Evolutionary conservation across 1,140 invertebrate species (phyloP), one percentile per base, ranked within the genome.

Genomic region (Notospermus geniculatus): DNA sequence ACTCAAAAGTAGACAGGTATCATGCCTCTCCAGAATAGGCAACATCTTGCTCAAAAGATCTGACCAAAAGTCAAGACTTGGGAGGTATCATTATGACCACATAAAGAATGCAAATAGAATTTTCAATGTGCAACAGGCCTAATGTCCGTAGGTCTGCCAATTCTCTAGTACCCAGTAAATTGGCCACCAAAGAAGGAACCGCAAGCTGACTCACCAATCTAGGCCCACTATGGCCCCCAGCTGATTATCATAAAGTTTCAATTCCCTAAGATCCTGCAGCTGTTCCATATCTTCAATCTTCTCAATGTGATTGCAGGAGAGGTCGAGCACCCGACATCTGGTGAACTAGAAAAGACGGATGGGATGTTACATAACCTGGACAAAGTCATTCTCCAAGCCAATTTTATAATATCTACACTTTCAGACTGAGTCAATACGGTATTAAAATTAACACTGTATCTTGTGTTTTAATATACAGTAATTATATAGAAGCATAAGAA

Each of bases 221-320:
- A 79, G 62, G 54, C 71, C 66, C 66, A 76, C 71, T 46, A 79
- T 68, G n/a, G 50, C 54, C 46, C 62, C 63, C 19, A 79, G 62
- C 64, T 70, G 61, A 64, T 79, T 79, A 54, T 74, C 77, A 71
- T 78, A 79, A 2, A 79, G 59, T 62, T 76, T 78, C 1, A 79
- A 50, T 43, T 79, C 76, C 52, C 70, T 67, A 32, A 79, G 45
- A 58, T 77, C 74, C 71, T 76, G 59, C 1, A 61, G 56, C 28
- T 67, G 63, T 13, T 72, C 72, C 22, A 79, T 61, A 41, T 72
- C 69, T 54, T 68, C 63, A 54, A 79, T 67, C 53, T 68, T 72
- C 45, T 67, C 57, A 27, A 79, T 77, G 45, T 72, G 62, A 58
- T 79, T 79, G 43, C 73, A 76, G 15, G 77, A 79, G n/a, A 78